Percentiles rank a stretch among this genome's conserved stretches.
phyloP scores from a whole-genome alignment of 1,140 invertebrate genomes.

The Bemisia tabaci region DNA sequence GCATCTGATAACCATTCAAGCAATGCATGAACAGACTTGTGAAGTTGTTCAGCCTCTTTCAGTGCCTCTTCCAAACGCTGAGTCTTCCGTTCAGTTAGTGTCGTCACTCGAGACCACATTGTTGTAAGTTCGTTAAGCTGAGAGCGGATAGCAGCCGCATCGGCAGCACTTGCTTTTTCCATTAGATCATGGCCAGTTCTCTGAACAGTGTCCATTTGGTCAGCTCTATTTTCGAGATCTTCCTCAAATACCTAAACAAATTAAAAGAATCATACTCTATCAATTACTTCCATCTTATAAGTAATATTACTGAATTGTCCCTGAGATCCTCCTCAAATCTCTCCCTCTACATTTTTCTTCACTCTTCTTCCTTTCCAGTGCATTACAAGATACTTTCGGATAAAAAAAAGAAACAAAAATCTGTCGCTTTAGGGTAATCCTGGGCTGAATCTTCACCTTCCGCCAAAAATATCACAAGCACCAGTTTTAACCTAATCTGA shows the following conservation, averaged over 20 bases:
- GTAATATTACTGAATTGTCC: no score
- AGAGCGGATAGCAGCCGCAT: slow-evolving; percentile 59
- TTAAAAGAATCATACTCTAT: no score
- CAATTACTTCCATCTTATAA: no score
- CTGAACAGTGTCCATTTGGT: slow-evolving; percentile 79
- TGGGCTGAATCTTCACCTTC: no score
- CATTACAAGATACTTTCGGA: no score
- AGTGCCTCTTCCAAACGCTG: slow-evolving; percentile 70
- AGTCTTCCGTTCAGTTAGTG: slow-evolving; percentile 61
- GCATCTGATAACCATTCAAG: slow-evolving; percentile 93
- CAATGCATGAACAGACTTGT: slow-evolving; percentile 84
- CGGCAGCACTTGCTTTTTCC: slow-evolving; percentile 60
- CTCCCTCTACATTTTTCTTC: no score
- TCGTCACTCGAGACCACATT: slow-evolving; percentile 73
- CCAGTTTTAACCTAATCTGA: no score
- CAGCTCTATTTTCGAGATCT: slow-evolving; percentile 70
- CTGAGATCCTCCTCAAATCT: no score
- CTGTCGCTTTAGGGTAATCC: no score
- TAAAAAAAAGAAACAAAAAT: no score
- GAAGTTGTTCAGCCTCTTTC: slow-evolving; percentile 72
- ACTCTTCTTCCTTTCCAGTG: no score
- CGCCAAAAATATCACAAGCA: no score
- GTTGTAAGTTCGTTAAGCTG: slow-evolving; percentile 72
- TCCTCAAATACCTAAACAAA: slow-evolving; percentile 70
- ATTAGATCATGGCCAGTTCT: slow-evolving; percentile 80